Evolutionary conservation across 2,888 invertebrate species (phyloP).

Genomic region (Sinhomidia bicolor): DNA sequence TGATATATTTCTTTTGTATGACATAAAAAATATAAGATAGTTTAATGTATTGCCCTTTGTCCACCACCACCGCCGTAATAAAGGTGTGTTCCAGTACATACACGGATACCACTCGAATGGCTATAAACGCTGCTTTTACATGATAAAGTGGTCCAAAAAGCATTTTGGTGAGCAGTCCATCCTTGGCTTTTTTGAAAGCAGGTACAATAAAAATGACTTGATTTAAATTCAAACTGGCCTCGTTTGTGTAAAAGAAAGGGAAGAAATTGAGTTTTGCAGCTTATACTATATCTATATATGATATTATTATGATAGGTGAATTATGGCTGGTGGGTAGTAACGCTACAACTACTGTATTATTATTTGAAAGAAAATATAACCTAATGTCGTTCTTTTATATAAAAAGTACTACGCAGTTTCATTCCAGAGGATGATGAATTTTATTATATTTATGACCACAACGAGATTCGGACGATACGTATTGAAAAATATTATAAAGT

Average conservation of each 20-base stretch:
- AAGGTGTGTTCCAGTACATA: too few species aligned
- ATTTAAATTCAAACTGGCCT: constrained; percentile 30
- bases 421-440: constrained; percentile 9
- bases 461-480: neutral
- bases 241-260: neutral
- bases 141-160: neutral
- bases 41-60: neutral
- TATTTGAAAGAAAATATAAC: neutral
- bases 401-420: neutral
- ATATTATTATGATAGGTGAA: neutral
- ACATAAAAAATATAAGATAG: neutral
- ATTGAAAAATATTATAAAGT: constrained; percentile 7
- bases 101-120: neutral
- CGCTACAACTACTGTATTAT: neutral
- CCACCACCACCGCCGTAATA: too few species aligned
- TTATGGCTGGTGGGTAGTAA: neutral
- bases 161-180: constrained; percentile 11
- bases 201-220: constrained; percentile 37
- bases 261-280: neutral
- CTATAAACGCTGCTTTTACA: neutral
- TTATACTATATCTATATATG: too few species aligned
- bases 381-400: neutral
- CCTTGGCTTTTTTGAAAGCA: neutral
- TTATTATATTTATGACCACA: constrained; percentile 11
- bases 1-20: neutral